Evolutionary conservation across 2,113 vertebrate genomes (phyloP), one percentile per base, ranked within the genome.

Genomic region (Nyctibius bracteatus): DNA sequence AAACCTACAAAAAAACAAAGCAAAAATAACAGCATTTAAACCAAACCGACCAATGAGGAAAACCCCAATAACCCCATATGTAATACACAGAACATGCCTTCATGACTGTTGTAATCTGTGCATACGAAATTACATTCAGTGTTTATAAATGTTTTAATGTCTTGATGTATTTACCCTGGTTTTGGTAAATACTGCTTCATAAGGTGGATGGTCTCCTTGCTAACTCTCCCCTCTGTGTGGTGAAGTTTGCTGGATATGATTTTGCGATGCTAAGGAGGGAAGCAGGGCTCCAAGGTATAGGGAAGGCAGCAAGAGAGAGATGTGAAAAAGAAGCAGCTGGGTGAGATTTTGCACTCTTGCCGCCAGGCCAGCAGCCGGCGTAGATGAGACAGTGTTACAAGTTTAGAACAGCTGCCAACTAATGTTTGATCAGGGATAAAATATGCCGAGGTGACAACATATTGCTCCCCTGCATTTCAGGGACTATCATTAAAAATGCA

Each of bases 351-450:
- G 97, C 97, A 95, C 97, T 97, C 96, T 95, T 96, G 96, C 97
- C 97, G 98, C 98, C 80, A 96, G 98, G 97, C 95, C 97, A 85
- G 91, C 97, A 95, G 84, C 98, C 81, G 5, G 97, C 96, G 94
- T 98, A 97, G 98, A 98, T 96, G 98, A 99, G 99, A 98, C 98
- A 98, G 98, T 18, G 37, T 98, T 99, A 99, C 98, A 98, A 98
- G 98, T 98, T 98, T 98, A 97, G 97, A 98, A 98, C 98, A 98
- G 98, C 98, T 98, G 98, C 98, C 98, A 98, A 98, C 98, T 98
- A 98, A 98, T 99, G 99, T 99, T 98, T 99, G 98, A 99, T 99
- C 98, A 98, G 98, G 99, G 98, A 98, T 99, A 98, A 99, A 99
- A 99, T 99, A 99, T 98, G 98, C 98, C 96, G 94, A 99, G 98